phyloP scores from a whole-genome alignment of 2,888 invertebrate genomes.

The Ennomos fuscantarius region DNA sequence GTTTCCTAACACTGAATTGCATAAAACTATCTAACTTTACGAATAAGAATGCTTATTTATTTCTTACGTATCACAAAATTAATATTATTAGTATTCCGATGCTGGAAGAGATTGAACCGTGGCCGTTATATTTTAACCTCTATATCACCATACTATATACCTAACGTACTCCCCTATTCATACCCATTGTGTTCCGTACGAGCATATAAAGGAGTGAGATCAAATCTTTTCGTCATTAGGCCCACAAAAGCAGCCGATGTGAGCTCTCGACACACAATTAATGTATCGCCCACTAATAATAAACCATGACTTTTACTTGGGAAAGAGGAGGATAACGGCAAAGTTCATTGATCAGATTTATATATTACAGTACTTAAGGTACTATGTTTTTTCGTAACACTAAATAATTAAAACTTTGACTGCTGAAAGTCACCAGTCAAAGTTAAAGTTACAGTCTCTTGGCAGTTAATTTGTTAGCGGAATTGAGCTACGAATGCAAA shows the following conservation, averaged over 20 bases:
- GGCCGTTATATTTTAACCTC: conserved; percentile 17
- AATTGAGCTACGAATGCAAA: no score
- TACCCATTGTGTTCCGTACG: conserved; percentile 21
- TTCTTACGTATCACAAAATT: no score
- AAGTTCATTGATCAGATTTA: conserved; percentile 24
- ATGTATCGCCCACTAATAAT: conserved; percentile 61
- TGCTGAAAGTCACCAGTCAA: no score
- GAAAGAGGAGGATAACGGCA: conserved; percentile 34
- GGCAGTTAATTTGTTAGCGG: no score
- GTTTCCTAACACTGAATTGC: no score
- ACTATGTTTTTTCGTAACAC: neutral
- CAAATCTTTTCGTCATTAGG: conserved; percentile 41
- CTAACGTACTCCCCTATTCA: conserved; percentile 10
- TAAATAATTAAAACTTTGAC: no score
- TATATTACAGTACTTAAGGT: conserved; percentile 3
- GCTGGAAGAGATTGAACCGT: no score
- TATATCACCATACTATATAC: conserved; percentile 12
- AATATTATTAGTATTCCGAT: no score
- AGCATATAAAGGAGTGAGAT: conserved; percentile 33
- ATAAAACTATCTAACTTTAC: no score
- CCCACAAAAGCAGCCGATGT: conserved; percentile 33
- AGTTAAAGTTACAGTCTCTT: no score
- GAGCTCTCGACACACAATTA: conserved; percentile 60
- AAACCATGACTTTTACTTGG: conserved; percentile 64
- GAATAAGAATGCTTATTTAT: no score